Base-by-base conservation (phyloP, 1,140 invertebrate genomes). In the Drosophila bifasciata region DNA sequence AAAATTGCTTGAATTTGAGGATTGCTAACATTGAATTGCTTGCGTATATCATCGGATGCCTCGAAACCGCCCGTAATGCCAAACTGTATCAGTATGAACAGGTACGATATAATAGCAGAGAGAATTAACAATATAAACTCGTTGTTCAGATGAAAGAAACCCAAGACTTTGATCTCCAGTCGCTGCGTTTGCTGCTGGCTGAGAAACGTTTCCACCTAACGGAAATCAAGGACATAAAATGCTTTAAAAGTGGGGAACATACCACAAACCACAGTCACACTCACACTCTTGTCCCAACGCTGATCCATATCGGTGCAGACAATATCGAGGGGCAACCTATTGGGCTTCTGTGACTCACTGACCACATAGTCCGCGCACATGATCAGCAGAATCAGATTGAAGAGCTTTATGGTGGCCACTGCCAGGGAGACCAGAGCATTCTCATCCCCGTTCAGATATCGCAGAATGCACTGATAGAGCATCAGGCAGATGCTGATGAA, bases 61-160 rank as follows among this genome's bases (percentile, higher is more conserved):
- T 88, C 78, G 6, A 88, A 88, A 3, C 83, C 83, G 13, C 84
- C 84, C 5, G 68, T 83, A 11, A 86, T 58, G n/a, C 84, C 80
- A 48, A 90, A 90, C 49, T 90, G 89, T 32, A 90, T 70, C 25
- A 90, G 8, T 48, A 90, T 77, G 8, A 90, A 90, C 0, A 90
- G 59, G 67, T 90, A 90, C 4, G 80, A 67, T 16, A 90, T 77
- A 36, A 89, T 85, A 5, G 80, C 89, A 1, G 89, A 90, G 8
- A 90, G 46, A 41, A 90, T 89, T 5, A 81, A 44, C 1, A 90
- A 58, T 15, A 90, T 90, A 1, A 90, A 80, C 25, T 69, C 56
- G 43, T 90, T 90, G 41, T 89, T 86, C 2, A 90, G 59, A 28
- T 83, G 46, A 19, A 90, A 76, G 5, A 90, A 77, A 4, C 80